Evolutionary conservation across 1,140 invertebrate genomes (phyloP), one percentile per base, ranked within the genome.

Genomic region (Aphaenogaster floridana): DNA sequence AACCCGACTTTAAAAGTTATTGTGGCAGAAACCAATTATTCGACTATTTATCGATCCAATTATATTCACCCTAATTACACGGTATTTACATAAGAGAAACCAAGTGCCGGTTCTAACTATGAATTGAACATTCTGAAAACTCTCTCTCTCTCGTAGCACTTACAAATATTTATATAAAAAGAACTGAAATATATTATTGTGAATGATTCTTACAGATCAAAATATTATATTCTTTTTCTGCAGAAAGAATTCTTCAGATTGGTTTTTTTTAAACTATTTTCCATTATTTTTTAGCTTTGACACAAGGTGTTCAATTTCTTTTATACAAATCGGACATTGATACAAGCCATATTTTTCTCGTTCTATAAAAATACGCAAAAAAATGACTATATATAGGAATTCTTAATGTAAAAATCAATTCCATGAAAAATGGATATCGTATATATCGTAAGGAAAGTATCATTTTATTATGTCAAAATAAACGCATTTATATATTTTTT

Each of bases 61-160:
- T 71, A 57, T 45, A 57, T 68, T 57, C 52, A 57, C 39, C n/a
- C 50, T 81, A 71, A 81, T 59, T 45, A 13, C 34, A 36, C 4
- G 2, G 39, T 81, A 54, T 81, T 45, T 81, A 45, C 28, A 79
- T 66, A 79, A 79, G 11, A 48, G 45, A 79, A 78, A 78, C 48
- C 34, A 50, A 77, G 36, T 66, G 45, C 11, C 15, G 13, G 13
- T 39, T 68, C 42, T 39, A 59, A 28, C 59, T 42, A 77, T 39
- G 7, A 77, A 21, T 39, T 54, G 2, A 77, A 77, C 7, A 45
- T 45, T 9, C 7, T 59, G 11, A 42, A 59, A n/a, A 28, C 4
- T 28, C 28, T 72, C 8, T 68, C n/a, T 8, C 6, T 42, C 50
- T 21, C n/a, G 9, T 17, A 36, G 2, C 0, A 77, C 1, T 42